Evolutionary conservation across 2,113 vertebrate genomes (phyloP).

Genomic region (Corvus hawaiiensis): DNA sequence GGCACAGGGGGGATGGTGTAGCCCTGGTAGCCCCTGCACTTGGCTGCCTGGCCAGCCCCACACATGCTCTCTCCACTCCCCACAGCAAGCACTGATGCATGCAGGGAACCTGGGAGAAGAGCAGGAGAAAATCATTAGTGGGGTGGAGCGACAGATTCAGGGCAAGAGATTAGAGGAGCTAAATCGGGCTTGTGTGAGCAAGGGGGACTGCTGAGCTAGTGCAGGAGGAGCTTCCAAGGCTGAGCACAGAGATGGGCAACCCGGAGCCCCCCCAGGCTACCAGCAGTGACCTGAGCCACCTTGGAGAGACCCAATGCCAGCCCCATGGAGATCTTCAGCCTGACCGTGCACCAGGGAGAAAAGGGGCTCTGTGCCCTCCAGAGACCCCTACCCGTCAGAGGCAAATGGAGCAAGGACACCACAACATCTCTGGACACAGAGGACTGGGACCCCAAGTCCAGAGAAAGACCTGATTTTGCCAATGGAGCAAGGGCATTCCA

Average conservation of each 20-base stretch:
- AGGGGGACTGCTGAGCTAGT: constrained; percentile 30
- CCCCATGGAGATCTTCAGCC: neutral
- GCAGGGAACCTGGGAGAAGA: constrained; percentile 24
- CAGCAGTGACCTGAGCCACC: neutral
- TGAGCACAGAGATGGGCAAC: neutral
- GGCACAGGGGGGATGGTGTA: neutral
- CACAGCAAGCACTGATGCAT: neutral
- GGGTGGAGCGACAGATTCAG: constrained; percentile 65
- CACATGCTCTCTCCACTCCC: accelerated
- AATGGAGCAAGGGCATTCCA: neutral
- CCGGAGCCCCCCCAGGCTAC: neutral
- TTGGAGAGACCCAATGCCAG: neutral
- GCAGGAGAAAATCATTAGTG: constrained; percentile 60
- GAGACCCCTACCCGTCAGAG: accelerated
- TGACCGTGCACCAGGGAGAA: accelerated
- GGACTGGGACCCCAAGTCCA: accelerated
- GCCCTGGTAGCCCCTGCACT: neutral
- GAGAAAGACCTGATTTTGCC: neutral
- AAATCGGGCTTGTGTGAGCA: constrained; percentile 29
- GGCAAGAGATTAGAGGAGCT: constrained; percentile 61
- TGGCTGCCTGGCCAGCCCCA: neutral
- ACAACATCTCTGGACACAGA: neutral
- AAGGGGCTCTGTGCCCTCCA: neutral
- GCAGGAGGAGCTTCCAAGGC: neutral
- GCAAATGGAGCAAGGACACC: neutral